Evolutionary conservation across 1,140 invertebrate species (phyloP).

Genomic region (Bradynema listronoti): DNA sequence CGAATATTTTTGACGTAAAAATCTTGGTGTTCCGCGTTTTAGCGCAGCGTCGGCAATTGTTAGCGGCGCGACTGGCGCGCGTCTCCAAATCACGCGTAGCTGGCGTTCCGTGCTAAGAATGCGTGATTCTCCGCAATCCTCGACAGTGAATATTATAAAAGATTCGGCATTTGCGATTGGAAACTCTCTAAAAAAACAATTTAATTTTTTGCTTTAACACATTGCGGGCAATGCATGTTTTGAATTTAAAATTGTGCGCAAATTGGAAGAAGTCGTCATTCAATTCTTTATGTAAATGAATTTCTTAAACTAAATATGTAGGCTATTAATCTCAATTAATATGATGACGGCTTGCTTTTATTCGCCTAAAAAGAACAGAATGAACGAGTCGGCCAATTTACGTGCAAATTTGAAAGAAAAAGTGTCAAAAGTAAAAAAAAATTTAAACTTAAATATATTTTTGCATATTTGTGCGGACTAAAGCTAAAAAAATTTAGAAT

Average conservation of each 20-base stretch:
- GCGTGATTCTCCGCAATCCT: conserved; percentile 16
- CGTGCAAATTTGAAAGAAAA: too few species aligned
- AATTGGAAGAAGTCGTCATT: too few species aligned
- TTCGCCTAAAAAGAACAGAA: too few species aligned
- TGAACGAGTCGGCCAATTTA: too few species aligned
- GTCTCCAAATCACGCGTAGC: conserved; percentile 32
- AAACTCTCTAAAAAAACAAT: conserved; percentile 24
- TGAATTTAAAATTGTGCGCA: too few species aligned
- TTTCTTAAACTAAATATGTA: too few species aligned
- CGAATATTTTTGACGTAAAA: conserved; percentile 27
- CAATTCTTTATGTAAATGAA: too few species aligned
- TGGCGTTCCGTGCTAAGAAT: conserved; percentile 18
- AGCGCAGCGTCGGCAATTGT: neutral
- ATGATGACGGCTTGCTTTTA: too few species aligned
- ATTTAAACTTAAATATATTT: neutral
- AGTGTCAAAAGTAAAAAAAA: neutral
- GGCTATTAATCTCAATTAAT: too few species aligned
- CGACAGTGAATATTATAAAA: conserved; percentile 15
- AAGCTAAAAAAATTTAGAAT: conserved; percentile 4
- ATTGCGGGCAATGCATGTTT: too few species aligned
- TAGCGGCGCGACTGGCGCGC: conserved; percentile 1
- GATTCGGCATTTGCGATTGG: conserved; percentile 18
- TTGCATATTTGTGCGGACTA: neutral
- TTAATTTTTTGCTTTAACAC: too few species aligned
- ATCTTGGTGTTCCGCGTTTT: conserved; percentile 14